Evolutionary conservation across 2,113 vertebrate genomes (phyloP).

Genomic region (Vanacampus margaritifer): DNA sequence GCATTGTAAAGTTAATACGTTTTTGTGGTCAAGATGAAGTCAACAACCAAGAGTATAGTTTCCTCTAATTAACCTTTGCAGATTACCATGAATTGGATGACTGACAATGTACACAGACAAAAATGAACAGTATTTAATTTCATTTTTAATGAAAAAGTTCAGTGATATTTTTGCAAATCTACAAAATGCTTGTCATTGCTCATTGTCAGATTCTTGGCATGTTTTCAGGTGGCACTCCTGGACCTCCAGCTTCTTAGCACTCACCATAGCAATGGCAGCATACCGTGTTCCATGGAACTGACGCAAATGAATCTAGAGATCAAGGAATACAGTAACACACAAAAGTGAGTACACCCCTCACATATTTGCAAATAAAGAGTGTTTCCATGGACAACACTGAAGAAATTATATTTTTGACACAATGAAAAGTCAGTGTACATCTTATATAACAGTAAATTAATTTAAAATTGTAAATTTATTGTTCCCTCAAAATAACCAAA

Average conservation of each 20-base stretch:
- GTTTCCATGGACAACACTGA: too few relatives aligned
- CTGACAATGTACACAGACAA: neutral
- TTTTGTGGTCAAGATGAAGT: too few relatives aligned
- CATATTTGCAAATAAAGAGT: too few relatives aligned
- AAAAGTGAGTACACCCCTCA: too few relatives aligned
- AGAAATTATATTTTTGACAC: too few relatives aligned
- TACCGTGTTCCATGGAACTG: slow-evolving; percentile 94
- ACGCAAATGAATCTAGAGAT: slow-evolving; percentile 86
- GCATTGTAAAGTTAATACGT: too few relatives aligned
- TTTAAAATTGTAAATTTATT: too few relatives aligned
- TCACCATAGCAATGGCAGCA: slow-evolving; percentile 91
- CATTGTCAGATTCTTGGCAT: slow-evolving; percentile 66
- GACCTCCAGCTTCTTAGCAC: slow-evolving; percentile 87
- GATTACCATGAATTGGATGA: neutral
- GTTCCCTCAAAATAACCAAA: too few relatives aligned
- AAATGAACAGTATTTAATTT: slow-evolving; percentile 41
- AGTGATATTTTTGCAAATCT: neutral
- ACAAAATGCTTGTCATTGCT: slow-evolving; percentile 57
- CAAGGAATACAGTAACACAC: neutral
- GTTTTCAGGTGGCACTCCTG: slow-evolving; percentile 74
- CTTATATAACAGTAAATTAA: too few relatives aligned
- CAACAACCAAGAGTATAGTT: too few relatives aligned
- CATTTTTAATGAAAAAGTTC: neutral
- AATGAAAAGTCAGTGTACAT: too few relatives aligned
- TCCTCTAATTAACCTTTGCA: too few relatives aligned